phyloP scores from a whole-genome alignment of 2,888 invertebrate species.

The Brachycybe producta region DNA sequence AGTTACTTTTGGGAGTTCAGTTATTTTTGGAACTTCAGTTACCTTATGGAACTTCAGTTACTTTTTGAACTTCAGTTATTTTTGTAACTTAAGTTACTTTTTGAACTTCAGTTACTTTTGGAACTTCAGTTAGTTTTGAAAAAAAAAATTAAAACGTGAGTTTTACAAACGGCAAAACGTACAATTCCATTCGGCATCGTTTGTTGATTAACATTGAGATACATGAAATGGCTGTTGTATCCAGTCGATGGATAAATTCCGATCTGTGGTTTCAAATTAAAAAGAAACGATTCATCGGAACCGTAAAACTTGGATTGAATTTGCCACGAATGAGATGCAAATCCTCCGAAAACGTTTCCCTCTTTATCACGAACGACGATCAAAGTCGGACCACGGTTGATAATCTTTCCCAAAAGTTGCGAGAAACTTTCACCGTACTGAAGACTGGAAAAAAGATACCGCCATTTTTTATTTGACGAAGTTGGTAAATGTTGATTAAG shows the following conservation, averaged over 20 bases:
- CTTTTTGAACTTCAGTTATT: too few relatives aligned
- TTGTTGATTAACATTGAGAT: slow-evolving; percentile 80
- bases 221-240: slow-evolving; percentile 82
- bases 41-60: too few relatives aligned
- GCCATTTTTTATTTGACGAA: slow-evolving; percentile 63
- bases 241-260: slow-evolving; percentile 61
- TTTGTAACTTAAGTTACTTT: too few relatives aligned
- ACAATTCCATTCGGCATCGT: slow-evolving; percentile 84
- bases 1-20: too few relatives aligned
- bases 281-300: slow-evolving; percentile 63
- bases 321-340: slow-evolving; percentile 64
- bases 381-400: slow-evolving; percentile 44
- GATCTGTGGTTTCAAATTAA: slow-evolving; percentile 67
- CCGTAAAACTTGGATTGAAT: slow-evolving; percentile 64
- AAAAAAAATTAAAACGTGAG: background rate
- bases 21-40: too few relatives aligned
- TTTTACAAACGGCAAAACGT: slow-evolving; percentile 22
- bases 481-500: slow-evolving; percentile 65
- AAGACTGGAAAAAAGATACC: slow-evolving; percentile 72
- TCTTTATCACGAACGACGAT: slow-evolving; percentile 60
- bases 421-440: slow-evolving; percentile 73
- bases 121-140: too few relatives aligned
- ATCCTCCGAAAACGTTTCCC: slow-evolving; percentile 80
- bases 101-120: too few relatives aligned
- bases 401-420: slow-evolving; percentile 36